Base-by-base conservation (phyloP, 2,797 vertebrate genomes). In the Heterohyrax brucei region DNA sequence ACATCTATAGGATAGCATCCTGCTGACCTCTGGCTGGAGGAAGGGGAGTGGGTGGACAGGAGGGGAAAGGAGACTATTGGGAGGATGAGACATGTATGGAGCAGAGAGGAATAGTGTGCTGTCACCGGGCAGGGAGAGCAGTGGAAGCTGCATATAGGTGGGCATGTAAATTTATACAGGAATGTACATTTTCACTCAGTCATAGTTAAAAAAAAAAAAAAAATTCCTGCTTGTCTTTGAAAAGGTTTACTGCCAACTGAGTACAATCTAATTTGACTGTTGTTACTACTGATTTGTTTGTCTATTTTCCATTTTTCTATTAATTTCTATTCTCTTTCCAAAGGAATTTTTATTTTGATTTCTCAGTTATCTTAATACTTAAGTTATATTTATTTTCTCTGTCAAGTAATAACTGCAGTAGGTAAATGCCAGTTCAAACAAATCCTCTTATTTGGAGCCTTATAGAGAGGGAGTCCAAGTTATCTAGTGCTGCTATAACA, bases 391-490 rank as follows among this genome's bases (percentile, higher is more conserved):
- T 12, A 77, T 21, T 86, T 89, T 81, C 89, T 81, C 66, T 48
- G 62, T 84, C 87, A 96, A 94, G 28, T 9, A 82, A 33, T 87
- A 82, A 93, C 77, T 92, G 48, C 50, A 76, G 62, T 80, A 77
- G n/a, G 86, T 94, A 64, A 94, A 95, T 93, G 94, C 39, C 72
- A 94, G 75, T 94, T 87, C 82, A 87, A 79, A 89, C 44, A 96
- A 73, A 4, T 1, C 19, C 22, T 86, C 19, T 72, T 92, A 93
- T 87, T 84, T 91, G 76, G 26, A 96, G 84, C n/a, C 64, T 61
- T 79, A 14, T 59, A 93, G 93, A 95, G 3, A 56, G 53, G 53
- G 53, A 56, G 53, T 56, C 53, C 18, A 14, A 56, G 53, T 56
- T 56, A 56, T 56, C 53, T 12, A 56, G 53, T 56, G 53, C 53